These are phyloP conservation scores for Drosophila ambigua DNA, from an alignment of 1,140 invertebrate species.

Conservation along the genomic window DNA sequence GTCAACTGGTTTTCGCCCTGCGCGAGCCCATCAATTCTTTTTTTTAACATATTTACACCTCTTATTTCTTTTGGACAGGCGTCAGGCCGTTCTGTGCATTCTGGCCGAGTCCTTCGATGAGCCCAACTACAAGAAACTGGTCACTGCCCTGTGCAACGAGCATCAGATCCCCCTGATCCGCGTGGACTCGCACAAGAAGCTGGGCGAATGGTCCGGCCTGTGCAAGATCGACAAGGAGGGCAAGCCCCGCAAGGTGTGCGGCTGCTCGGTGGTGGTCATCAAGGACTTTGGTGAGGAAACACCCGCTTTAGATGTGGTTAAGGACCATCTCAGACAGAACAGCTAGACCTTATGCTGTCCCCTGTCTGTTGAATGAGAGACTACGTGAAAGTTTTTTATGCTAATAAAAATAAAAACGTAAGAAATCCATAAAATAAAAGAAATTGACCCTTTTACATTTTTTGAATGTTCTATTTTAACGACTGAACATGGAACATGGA, in stretches of 20 bases:
- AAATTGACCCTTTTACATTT: conserved; percentile 41
- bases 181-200: conserved; percentile 99
- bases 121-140: conserved; percentile 97
- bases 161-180: conserved; percentile 97
- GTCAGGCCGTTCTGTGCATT: conserved; percentile 97
- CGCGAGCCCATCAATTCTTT: background rate
- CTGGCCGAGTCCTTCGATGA: conserved; percentile 99
- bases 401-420: conserved; percentile 62
- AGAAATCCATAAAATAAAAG: conserved; percentile 11
- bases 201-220: conserved; percentile 99
- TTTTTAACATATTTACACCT: background rate
- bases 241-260: conserved; percentile 99
- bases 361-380: conserved; percentile 75
- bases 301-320: conserved; percentile 95
- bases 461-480: conserved; percentile 65
- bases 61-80: conserved; percentile 84
- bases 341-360: conserved; percentile 62
- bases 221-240: conserved; percentile 99
- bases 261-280: conserved; percentile 99
- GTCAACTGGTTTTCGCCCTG: background rate
- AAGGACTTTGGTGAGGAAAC: conserved; percentile 99
- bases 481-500: background rate
- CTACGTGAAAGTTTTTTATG: conserved; percentile 69
- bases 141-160: conserved; percentile 99
- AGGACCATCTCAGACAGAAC: conserved; percentile 93